phyloP scores from a whole-genome alignment of 1,140 invertebrate species.

The Nasonia giraulti region DNA sequence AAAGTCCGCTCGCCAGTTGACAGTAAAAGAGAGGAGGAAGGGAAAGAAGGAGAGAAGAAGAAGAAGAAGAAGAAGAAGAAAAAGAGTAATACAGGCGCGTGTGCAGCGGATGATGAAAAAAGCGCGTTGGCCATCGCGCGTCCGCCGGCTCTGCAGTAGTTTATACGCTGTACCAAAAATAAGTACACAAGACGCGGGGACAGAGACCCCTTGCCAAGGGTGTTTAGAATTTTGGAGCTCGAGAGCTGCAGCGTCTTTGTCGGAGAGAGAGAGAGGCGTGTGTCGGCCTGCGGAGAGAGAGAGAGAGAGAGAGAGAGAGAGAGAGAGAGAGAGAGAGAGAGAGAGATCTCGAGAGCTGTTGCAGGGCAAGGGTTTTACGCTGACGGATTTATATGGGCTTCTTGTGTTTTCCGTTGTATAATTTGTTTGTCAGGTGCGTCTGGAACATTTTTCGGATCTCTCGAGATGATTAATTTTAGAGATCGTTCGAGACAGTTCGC shows the following conservation, averaged over 20 bases:
- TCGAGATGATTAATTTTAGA: not conserved
- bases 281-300: too few relatives aligned
- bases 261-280: not conserved
- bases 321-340: too few relatives aligned
- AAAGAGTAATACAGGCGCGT: slow-evolving; percentile 2
- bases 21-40: slow-evolving; percentile 21
- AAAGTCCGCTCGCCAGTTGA: slow-evolving; percentile 47
- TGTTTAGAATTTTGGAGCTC: slow-evolving; percentile 60
- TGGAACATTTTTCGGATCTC: not conserved
- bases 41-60: not conserved
- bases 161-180: slow-evolving; percentile 59
- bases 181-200: slow-evolving; percentile 52
- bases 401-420: not conserved
- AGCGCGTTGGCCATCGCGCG: slow-evolving; percentile 45
- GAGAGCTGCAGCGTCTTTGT: not conserved
- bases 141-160: slow-evolving; percentile 17
- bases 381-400: slow-evolving; percentile 34
- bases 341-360: not conserved
- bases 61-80: slow-evolving; percentile 27
- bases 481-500: not conserved
- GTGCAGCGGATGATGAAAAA: slow-evolving; percentile 49
- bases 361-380: too few relatives aligned
- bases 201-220: slow-evolving; percentile 68
- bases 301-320: too few relatives aligned
- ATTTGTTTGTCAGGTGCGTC: too few relatives aligned